Conservation (phyloP, 2,888 invertebrate species). For the Cancer borealis region DNA sequence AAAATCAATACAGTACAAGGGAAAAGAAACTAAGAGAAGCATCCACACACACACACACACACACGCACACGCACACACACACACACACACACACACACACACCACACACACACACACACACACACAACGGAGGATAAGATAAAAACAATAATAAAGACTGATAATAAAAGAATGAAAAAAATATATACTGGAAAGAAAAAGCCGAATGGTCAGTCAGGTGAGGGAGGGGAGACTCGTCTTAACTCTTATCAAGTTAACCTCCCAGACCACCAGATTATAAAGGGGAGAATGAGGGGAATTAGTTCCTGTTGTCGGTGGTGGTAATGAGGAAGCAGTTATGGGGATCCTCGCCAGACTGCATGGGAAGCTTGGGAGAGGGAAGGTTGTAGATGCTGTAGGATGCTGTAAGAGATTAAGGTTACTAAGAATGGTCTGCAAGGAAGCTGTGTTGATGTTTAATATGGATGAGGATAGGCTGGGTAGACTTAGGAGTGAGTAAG, state of each 20-base stretch:
- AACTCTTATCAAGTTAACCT: neutral
- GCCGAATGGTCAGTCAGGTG: neutral
- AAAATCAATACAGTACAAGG: neutral
- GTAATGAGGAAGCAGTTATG: neutral
- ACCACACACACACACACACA: no score
- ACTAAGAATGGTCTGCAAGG: neutral
- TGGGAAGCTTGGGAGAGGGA: neutral
- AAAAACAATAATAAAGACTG: neutral
- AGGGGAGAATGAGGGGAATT: conserved; percentile 31
- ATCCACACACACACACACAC: no score
- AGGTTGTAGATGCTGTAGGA: neutral
- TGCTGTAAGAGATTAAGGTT: neutral
- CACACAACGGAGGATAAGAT: neutral
- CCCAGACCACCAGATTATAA: conserved; percentile 11
- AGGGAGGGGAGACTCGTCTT: neutral
- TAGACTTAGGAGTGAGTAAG: neutral
- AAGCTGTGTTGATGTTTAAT: neutral
- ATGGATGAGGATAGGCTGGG: neutral
- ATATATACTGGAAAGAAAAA: neutral
- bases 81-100: no score
- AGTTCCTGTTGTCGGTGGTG: conserved; percentile 18
- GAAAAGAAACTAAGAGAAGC: neutral
- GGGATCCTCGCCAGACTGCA: neutral
- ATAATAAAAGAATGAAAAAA: neutral
- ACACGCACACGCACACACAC: no score